Evolutionary conservation across 2,113 vertebrate species (phyloP), one percentile per base, ranked within the genome.

Genomic region (Forbesichthys papilliferus): DNA sequence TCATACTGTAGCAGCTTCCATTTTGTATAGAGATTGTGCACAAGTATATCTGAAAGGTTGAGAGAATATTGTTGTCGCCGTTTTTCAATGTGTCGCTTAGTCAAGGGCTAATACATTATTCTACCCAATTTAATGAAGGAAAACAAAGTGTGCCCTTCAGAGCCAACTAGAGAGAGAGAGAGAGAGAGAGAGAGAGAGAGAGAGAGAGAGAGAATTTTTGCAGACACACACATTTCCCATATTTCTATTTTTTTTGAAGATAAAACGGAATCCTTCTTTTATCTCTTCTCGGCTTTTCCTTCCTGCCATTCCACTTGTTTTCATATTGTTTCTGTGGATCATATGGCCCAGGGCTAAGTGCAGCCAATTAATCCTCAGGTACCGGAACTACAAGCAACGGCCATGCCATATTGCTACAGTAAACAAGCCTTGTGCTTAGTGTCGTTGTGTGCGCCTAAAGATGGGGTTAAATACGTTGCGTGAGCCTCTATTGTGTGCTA

Each of bases 1-100:
- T 90, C 88, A 87, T 83, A 62, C 73, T 53, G 75, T 75, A 34
- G 61, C 68, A 74, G n/a, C 73, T 73, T 74, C 59, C 9, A 61
- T 80, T 83, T 81, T 58, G 27, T 60, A 74, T 76, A 3, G 55
- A 79, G 78, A 77, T 82, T 62, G 66, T 73, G 75, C 68, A 64
- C 69, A 75, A 79, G 74, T 54, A 55, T 67, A 47, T 71, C 27
- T 5, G 18, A 27, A 55, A 63, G 73, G 63, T 74, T 74, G 71
- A 14, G 16, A 55, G 60, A 63, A 79, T 61, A 67, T 51, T 56
- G 77, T 69, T 68, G 64, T 69, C 27, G 27, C 27, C 2, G 27
- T 58, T 73, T 69, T 72, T 64, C 18, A 12, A 42, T 12, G 34
- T 67, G 70, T 46, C 36, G 36, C 59, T 75, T n/a, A 18, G 55